Evolutionary conservation across 2,888 invertebrate genomes (phyloP), one percentile per base, ranked within the genome.

Genomic region (Lycia hirtaria): DNA sequence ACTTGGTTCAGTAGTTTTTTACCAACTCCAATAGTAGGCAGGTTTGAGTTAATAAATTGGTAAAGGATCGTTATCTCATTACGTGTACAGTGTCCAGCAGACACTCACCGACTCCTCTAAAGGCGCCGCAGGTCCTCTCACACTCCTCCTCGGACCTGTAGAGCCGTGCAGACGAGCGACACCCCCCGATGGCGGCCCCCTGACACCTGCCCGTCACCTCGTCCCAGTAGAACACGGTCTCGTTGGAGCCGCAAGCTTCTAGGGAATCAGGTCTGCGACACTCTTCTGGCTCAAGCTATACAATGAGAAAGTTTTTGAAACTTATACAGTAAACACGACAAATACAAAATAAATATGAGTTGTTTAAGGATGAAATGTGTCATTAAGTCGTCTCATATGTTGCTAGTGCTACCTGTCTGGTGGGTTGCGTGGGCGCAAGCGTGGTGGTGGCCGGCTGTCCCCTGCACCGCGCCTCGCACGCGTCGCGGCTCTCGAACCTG

Each of bases 191-290:
- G 20, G 40, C 56, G 4, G 75, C 33, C 94, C 94, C 12, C 93
- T 94, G 69, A 95, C 97, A 58, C 10, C 81, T 81, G 30, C 92
- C 83, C 0, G 78, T 80, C 0, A 79, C 79, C 0, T 86, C 77
- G 77, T 98, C 95, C 80, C 94, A 98, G 88, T 95, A 97, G 93
- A 94, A 98, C 1, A 94, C 93, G 0, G 94, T 93, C 17, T 94
- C 85, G 56, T 93, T 93, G 9, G 93, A 93, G 9, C 93, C 93
- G 74, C 97, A 98, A 12, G 95, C 94, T 1, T 95, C 95, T 40
- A 94, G 82, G 30, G 96, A 95, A 0, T 92, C 85, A 0, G 94
- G 94, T 32, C 93, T 93, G 19, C 84, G 87, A 70, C 96, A 96
- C 67, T 94, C 92, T 22, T 71, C 72, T 0, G 62, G 54, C 5